Conservation (phyloP, 1,140 invertebrate species). For the Pissodes strobi region DNA sequence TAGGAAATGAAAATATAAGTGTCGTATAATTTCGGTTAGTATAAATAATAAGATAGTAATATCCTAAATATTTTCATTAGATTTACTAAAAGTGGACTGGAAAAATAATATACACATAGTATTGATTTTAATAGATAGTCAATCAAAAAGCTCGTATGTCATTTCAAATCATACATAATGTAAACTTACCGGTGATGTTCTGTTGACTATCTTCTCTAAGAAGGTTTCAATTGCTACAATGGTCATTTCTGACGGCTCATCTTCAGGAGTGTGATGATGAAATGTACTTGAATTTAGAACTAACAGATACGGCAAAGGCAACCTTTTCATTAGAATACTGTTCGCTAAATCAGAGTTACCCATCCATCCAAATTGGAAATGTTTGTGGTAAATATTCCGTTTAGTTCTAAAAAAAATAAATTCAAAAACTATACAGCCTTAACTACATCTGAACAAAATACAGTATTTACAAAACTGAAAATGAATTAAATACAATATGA, state of each 20-base stretch:
- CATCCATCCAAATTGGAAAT: slow-evolving; percentile 93
- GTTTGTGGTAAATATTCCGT: slow-evolving; percentile 75
- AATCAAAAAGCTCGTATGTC: no score
- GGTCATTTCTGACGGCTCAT: slow-evolving; percentile 78
- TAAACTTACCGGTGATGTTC: slow-evolving; percentile 72
- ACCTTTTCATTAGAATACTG: slow-evolving; percentile 83
- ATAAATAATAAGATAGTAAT: no score
- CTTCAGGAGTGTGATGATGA: slow-evolving; percentile 87
- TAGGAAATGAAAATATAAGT: no score
- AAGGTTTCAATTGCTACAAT: slow-evolving; percentile 78
- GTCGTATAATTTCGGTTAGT: no score
- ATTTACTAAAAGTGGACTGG: no score
- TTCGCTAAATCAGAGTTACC: slow-evolving; percentile 85
- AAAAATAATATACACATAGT: no score
- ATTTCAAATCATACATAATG: no score
- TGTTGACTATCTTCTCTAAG: slow-evolving; percentile 74
- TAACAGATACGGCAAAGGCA: slow-evolving; percentile 83
- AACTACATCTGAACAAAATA: not conserved
- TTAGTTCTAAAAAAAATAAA: slow-evolving; percentile 60
- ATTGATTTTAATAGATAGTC: no score
- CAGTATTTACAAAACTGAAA: not conserved
- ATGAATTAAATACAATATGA: no score
- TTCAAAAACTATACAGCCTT: not conserved
- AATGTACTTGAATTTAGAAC: slow-evolving; percentile 89
- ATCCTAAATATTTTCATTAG: no score